Percentiles rank a stretch among this genome's conserved stretches.
These are phyloP conservation scores for Erinaceus europaeus DNA, from an alignment of 2,113 vertebrate species.

Conservation along the genomic window DNA sequence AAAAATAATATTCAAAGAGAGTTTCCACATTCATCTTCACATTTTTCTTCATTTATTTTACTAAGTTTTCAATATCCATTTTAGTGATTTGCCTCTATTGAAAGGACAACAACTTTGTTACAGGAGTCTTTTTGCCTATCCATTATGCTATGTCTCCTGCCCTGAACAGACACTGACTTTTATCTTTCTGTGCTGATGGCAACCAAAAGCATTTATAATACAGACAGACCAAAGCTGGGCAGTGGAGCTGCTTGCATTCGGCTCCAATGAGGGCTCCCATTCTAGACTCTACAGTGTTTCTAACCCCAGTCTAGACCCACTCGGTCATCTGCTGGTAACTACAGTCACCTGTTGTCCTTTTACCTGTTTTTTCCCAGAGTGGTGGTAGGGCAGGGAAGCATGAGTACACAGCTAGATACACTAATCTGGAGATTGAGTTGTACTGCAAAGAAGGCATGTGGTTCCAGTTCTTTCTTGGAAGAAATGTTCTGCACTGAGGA, in stretches of 20 bases:
- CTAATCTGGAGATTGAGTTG: neutral
- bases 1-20: neutral
- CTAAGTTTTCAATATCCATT: neutral
- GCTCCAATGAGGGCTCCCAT: accelerated
- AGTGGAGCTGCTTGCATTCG: neutral
- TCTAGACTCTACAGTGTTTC: neutral
- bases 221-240: neutral
- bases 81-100: neutral
- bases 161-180: no score
- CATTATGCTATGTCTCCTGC: no score
- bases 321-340: neutral
- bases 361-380: neutral
- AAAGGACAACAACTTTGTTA: neutral
- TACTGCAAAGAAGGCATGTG: accelerated
- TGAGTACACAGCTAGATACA: neutral
- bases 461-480: neutral
- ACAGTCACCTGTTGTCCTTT: neutral
- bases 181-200: neutral
- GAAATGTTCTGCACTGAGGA: neutral
- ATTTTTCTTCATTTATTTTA: neutral
- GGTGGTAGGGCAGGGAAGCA: neutral
- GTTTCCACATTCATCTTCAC: neutral
- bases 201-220: neutral
- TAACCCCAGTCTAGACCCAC: neutral
- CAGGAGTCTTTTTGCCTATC: neutral